Percentiles rank a stretch among this genome's conserved stretches.
These are phyloP conservation scores for Drosophila anceps DNA, from an alignment of 2,888 invertebrate species.

Conservation along the genomic window DNA sequence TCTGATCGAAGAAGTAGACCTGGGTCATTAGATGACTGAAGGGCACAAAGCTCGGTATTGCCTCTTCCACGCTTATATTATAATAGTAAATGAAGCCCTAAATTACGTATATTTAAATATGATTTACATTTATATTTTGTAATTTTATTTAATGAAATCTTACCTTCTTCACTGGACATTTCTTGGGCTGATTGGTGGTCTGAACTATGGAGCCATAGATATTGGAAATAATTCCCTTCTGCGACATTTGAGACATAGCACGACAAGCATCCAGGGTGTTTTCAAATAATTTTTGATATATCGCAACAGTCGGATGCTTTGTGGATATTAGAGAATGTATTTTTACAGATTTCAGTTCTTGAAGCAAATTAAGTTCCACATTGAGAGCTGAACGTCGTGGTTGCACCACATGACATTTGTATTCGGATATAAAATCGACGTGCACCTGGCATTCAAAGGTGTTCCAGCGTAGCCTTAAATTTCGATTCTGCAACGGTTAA, in stretches of 20 bases:
- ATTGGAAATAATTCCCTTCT: not conserved
- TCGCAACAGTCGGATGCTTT: not conserved
- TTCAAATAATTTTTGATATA: conserved; percentile 1
- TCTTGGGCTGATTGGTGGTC: conserved; percentile 1
- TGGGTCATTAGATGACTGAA: not conserved
- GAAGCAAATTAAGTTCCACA: conserved; percentile 2
- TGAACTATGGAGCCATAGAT: conserved; percentile 1
- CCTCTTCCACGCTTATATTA: conserved; percentile 3
- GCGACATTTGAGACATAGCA: not conserved
- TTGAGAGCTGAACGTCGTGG: not conserved
- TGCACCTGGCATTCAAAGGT: not conserved
- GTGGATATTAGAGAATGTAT: not conserved
- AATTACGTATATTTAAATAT: not conserved
- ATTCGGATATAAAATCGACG: not conserved
- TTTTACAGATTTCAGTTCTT: not conserved
- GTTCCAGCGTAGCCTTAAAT: conserved; percentile 1
- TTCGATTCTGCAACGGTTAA: not conserved
- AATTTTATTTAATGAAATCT: not conserved
- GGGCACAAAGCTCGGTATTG: conserved; percentile 1
- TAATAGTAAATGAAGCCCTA: conserved; percentile 2
- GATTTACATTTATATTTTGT: not conserved
- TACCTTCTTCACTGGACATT: conserved; percentile 3
- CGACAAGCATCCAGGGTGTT: not conserved
- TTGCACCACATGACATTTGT: not conserved
- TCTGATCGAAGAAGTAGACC: not conserved